Evolutionary conservation across 2,888 invertebrate genomes (phyloP).

Genomic region (Luperina nickerlii): DNA sequence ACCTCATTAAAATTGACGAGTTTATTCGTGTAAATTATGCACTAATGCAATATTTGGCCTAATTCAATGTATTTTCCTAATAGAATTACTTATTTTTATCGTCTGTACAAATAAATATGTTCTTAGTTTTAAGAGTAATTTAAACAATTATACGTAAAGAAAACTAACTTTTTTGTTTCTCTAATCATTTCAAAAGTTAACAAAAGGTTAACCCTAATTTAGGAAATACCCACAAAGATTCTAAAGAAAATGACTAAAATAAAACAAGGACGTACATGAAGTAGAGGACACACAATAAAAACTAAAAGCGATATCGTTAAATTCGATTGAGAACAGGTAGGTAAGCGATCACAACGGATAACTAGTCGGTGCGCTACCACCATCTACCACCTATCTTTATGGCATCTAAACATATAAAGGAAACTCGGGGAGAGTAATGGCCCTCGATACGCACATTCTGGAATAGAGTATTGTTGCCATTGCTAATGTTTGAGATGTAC

Average conservation of each 20-base stretch:
- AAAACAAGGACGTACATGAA: slow-evolving; percentile 48
- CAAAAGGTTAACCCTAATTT: not conserved
- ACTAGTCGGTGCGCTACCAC: slow-evolving; percentile 77
- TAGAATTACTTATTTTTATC: slow-evolving; percentile 19
- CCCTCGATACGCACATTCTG: slow-evolving; percentile 84
- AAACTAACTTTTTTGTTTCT: not conserved
- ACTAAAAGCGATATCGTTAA: slow-evolving; percentile 75
- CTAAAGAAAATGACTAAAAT: slow-evolving; percentile 27
- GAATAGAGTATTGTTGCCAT: slow-evolving; percentile 82
- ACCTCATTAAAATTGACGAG: not conserved
- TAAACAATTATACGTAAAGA: slow-evolving; percentile 16
- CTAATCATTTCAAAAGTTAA: not conserved
- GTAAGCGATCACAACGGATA: slow-evolving; percentile 82
- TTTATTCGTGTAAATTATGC: slow-evolving; percentile 6
- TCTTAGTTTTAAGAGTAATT: slow-evolving; percentile 33
- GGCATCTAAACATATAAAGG: slow-evolving; percentile 86
- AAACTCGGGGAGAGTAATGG: slow-evolving; percentile 86
- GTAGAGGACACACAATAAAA: slow-evolving; percentile 66
- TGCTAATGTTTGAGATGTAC: slow-evolving; percentile 79
- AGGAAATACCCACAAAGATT: not conserved
- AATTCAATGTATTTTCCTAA: not conserved
- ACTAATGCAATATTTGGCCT: not conserved
- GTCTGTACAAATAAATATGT: slow-evolving; percentile 34
- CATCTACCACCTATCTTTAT: slow-evolving; percentile 84
- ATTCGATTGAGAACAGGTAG: slow-evolving; percentile 82